Percentiles rank a stretch among this genome's conserved stretches.
Evolutionary conservation across 2,797 vertebrate species (phyloP).

Genomic region (Numenius phaeopus): DNA sequence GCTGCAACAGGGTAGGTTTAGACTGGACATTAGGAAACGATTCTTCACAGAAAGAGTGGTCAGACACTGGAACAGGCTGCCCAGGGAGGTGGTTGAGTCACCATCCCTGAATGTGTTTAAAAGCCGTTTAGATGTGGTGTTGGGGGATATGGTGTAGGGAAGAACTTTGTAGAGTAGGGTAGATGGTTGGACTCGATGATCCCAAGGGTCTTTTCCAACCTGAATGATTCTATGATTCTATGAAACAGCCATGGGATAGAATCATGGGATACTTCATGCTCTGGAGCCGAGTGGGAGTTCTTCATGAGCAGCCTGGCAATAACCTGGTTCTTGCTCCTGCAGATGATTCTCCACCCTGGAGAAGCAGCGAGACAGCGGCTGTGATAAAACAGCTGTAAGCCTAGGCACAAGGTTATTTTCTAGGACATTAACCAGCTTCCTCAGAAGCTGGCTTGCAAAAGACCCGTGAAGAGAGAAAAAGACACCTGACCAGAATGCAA

Average conservation of each 20-base stretch:
- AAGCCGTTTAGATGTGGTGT: too few relatives aligned
- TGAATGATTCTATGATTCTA: too few relatives aligned
- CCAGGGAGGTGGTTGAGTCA: too few relatives aligned
- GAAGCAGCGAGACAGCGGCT: background rate
- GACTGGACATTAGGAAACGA: too few relatives aligned
- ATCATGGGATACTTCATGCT: accelerated
- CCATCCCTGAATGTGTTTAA: too few relatives aligned
- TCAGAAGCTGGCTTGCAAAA: background rate
- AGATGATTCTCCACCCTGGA: background rate
- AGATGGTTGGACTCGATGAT: too few relatives aligned
- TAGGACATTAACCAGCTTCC: slow-evolving; percentile 21
- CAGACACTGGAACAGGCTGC: too few relatives aligned
- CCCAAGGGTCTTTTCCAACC: too few relatives aligned
- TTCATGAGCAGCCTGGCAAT: background rate
- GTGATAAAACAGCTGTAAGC: background rate
- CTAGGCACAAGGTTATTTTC: slow-evolving; percentile 37
- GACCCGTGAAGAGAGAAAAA: background rate
- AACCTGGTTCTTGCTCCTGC: background rate
- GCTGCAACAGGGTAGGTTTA: too few relatives aligned
- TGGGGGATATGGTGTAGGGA: too few relatives aligned
- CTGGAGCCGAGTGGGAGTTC: background rate
- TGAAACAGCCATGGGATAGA: accelerated
- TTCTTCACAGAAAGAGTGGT: too few relatives aligned
- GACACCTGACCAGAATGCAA: slow-evolving; percentile 17
- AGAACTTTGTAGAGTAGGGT: too few relatives aligned